phyloP scores from a whole-genome alignment of 2,113 vertebrate genomes.

The Tinamus guttatus region DNA sequence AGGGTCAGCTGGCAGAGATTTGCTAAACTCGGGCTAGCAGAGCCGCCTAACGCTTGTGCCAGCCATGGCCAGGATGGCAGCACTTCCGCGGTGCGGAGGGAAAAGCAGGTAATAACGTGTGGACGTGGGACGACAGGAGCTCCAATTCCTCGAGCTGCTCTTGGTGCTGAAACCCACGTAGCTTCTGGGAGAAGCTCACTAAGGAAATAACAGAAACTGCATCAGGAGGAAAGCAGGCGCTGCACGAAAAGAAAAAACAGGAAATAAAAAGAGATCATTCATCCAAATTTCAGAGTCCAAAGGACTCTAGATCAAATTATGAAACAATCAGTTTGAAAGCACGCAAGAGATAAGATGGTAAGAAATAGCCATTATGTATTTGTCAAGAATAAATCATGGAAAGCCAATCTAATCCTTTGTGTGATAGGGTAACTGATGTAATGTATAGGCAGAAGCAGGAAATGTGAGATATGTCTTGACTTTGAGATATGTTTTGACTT shows the following conservation, averaged over 20 bases:
- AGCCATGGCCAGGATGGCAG: background rate
- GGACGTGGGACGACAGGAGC: background rate
- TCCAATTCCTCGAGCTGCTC: background rate
- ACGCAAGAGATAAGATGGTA: background rate
- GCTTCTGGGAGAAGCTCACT: background rate
- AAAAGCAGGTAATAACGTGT: background rate
- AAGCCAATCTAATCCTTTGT: constrained; percentile 11
- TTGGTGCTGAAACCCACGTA: background rate
- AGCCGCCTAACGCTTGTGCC: background rate
- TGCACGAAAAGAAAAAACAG: background rate
- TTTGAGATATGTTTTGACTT: constrained; percentile 12
- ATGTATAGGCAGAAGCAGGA: background rate
- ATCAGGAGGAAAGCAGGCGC: background rate
- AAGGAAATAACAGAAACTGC: background rate
- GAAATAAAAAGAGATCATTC: background rate
- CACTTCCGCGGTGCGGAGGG: background rate
- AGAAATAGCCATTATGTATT: background rate
- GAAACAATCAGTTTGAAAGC: background rate
- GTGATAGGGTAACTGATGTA: background rate
- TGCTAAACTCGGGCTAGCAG: background rate
- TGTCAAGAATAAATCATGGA: background rate
- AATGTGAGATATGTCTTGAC: background rate
- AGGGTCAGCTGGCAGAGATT: background rate
- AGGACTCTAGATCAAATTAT: background rate
- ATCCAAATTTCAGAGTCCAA: background rate